phyloP scores from a whole-genome alignment of 2,113 vertebrate species.

The Danio rerio region GRCz12tu NC_133182.1:12031501-12032000 shows the following conservation, averaged over 20 bases:
- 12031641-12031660: neutral
- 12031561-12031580: neutral
- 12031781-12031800: too few relatives aligned
- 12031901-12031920: too few relatives aligned
- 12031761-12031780: too few relatives aligned
- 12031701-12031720: neutral
- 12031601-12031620: constrained; percentile 15
- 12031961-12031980: too few relatives aligned
- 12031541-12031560: constrained; percentile 47
- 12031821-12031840: too few relatives aligned
- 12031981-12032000: too few relatives aligned
- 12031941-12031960: too few relatives aligned
- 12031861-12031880: too few relatives aligned
- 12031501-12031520: constrained; percentile 38
- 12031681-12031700: neutral
- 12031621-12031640: neutral
- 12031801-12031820: too few relatives aligned
- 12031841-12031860: too few relatives aligned
- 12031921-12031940: too few relatives aligned
- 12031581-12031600: constrained; percentile 22
- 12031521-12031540: constrained; percentile 55
- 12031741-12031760: neutral
- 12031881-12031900: too few relatives aligned
- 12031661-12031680: constrained; percentile 6
- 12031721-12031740: neutral